Conservation (phyloP, 2,888 invertebrate genomes). For the Drosophila helvetica region DNA sequence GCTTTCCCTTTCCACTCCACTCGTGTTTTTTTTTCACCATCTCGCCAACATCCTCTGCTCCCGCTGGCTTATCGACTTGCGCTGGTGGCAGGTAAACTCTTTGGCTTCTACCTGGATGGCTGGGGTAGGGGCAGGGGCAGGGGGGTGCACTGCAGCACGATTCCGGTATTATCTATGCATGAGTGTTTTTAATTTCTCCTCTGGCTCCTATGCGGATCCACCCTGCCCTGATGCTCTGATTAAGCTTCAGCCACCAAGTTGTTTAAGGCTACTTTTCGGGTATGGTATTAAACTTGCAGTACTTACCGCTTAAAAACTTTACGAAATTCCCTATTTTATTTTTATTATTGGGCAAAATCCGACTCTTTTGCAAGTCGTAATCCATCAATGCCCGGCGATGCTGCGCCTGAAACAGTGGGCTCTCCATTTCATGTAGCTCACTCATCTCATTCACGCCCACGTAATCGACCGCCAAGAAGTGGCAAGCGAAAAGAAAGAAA, state of each 20-base stretch:
- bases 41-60: constrained; percentile 26
- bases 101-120: constrained; percentile 2
- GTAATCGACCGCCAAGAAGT: constrained; percentile 40
- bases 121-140: too few relatives aligned
- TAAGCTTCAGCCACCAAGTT: constrained; percentile 31
- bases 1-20: constrained; percentile 5
- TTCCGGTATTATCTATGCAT: constrained; percentile 55
- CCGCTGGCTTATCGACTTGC: constrained; percentile 48
- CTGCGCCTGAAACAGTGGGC: constrained; percentile 19
- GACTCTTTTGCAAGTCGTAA: constrained; percentile 33
- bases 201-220: constrained; percentile 3
- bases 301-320: too few relatives aligned
- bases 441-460: constrained; percentile 42
- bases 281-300: neutral
- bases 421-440: constrained; percentile 34
- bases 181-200: constrained; percentile 59
- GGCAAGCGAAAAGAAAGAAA: constrained; percentile 17
- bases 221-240: constrained; percentile 18
- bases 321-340: too few relatives aligned
- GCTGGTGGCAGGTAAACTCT: constrained; percentile 37
- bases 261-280: constrained; percentile 28
- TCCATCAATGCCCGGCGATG: constrained; percentile 41
- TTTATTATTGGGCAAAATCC: neutral
- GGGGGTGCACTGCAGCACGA: constrained; percentile 20
- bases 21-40: constrained; percentile 28